Evolutionary conservation across 2,113 vertebrate species (phyloP).

Genomic region (Thryonomys swinderianus): DNA sequence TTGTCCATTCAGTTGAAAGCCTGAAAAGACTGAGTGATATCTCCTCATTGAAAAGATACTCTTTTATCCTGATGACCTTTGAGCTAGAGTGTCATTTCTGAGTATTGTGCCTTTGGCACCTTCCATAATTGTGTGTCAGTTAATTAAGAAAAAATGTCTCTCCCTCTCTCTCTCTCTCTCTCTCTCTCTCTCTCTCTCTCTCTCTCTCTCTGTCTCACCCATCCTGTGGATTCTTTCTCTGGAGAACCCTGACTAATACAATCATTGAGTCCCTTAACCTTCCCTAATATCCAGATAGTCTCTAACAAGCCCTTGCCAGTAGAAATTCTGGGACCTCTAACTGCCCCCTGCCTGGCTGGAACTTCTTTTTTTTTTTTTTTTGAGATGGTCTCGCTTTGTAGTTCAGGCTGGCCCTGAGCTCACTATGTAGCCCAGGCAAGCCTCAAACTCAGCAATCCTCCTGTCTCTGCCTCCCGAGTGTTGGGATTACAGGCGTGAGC

Average conservation of each 20-base stretch:
- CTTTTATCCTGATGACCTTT: neutral
- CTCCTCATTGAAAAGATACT: neutral
- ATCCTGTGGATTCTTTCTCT: neutral
- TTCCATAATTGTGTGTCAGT: neutral
- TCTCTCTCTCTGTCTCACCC: too few species aligned
- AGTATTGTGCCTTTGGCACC: neutral
- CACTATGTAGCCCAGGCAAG: too few species aligned
- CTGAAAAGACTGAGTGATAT: neutral
- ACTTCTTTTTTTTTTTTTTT: too few species aligned
- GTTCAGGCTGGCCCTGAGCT: too few species aligned
- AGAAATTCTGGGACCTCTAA: conserved; percentile 26
- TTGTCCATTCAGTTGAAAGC: neutral
- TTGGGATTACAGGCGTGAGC: too few species aligned
- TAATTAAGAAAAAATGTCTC: neutral
- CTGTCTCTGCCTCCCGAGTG: too few species aligned
- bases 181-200: neutral
- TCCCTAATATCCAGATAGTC: neutral
- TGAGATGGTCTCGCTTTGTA: too few species aligned
- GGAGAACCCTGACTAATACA: neutral
- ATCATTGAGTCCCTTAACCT: neutral
- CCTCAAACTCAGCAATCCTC: too few species aligned
- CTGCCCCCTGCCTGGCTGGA: neutral
- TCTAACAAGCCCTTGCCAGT: neutral
- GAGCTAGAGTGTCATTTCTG: neutral
- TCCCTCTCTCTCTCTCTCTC: too few species aligned